Evolutionary conservation across 2,113 vertebrate genomes (phyloP).

Genomic region (Herpetotheres cachinnans): DNA sequence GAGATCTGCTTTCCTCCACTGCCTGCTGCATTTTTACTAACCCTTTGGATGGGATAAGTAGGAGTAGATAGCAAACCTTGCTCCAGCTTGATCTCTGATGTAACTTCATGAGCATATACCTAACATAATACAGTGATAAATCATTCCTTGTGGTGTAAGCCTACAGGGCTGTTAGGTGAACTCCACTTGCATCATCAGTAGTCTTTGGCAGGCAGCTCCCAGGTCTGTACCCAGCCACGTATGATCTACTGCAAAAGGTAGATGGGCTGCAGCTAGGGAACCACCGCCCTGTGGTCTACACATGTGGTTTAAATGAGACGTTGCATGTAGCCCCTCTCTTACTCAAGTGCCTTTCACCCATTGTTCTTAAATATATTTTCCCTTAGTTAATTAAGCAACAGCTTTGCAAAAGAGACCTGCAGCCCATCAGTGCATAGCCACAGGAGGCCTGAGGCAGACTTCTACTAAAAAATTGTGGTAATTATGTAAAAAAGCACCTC

Average conservation of each 20-base stretch:
- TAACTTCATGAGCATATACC: neutral
- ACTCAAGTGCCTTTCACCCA: neutral
- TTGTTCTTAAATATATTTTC: neutral
- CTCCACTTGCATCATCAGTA: neutral
- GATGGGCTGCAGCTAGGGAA: neutral
- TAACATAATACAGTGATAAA: neutral
- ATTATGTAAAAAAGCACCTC: constrained; percentile 27
- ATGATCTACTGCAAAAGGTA: neutral
- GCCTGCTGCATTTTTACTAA: neutral
- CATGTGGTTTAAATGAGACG: neutral
- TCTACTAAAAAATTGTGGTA: neutral
- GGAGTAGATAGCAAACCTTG: neutral
- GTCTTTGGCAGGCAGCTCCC: neutral
- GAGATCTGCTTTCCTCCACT: neutral
- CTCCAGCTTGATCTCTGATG: neutral
- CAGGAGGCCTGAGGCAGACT: neutral
- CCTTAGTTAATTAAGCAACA: neutral
- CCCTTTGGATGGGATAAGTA: neutral
- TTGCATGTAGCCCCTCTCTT: neutral
- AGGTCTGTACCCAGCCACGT: neutral
- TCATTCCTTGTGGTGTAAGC: neutral
- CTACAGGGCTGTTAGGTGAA: neutral
- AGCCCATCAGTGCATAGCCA: neutral
- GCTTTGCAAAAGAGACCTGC: neutral
- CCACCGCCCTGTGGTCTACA: neutral